Conservation (phyloP, 2,888 invertebrate genomes). For the Sisyra terminalis region DNA sequence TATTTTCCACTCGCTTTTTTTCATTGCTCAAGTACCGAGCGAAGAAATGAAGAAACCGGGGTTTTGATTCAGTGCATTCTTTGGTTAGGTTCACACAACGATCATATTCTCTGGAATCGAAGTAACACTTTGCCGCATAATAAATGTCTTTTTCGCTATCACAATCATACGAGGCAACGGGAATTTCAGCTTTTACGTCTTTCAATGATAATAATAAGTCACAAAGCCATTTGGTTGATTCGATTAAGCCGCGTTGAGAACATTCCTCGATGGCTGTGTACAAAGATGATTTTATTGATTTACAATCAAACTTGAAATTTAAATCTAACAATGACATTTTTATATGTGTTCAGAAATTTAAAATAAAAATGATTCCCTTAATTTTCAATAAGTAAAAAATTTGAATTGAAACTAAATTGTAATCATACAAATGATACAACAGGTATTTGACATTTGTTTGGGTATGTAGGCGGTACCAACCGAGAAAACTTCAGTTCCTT, state of each 20-base stretch:
- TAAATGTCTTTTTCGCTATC: constrained; percentile 55
- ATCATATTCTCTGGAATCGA: constrained; percentile 83
- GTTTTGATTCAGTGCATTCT: constrained; percentile 49
- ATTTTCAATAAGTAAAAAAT: too few relatives aligned
- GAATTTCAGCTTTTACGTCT: constrained; percentile 42
- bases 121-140: constrained; percentile 69
- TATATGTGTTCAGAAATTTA: too few relatives aligned
- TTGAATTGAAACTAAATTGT: too few relatives aligned
- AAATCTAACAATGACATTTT: too few relatives aligned
- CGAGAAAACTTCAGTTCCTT: too few relatives aligned
- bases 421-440: too few relatives aligned
- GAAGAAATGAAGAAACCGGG: constrained; percentile 72
- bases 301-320: constrained; percentile 29
- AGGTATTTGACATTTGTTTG: too few relatives aligned
- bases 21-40: constrained; percentile 78
- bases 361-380: too few relatives aligned
- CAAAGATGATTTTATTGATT: constrained; percentile 46
- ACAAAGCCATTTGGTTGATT: constrained; percentile 77
- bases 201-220: constrained; percentile 66
- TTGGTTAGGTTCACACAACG: constrained; percentile 67
- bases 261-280: constrained; percentile 52
- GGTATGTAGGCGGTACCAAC: too few relatives aligned
- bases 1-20: constrained; percentile 75
- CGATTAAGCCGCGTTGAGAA: constrained; percentile 58
- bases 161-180: constrained; percentile 28